These are phyloP conservation scores for Atrichornis clamosus DNA, from an alignment of 2,113 vertebrate genomes.

Conservation along the genomic window DNA sequence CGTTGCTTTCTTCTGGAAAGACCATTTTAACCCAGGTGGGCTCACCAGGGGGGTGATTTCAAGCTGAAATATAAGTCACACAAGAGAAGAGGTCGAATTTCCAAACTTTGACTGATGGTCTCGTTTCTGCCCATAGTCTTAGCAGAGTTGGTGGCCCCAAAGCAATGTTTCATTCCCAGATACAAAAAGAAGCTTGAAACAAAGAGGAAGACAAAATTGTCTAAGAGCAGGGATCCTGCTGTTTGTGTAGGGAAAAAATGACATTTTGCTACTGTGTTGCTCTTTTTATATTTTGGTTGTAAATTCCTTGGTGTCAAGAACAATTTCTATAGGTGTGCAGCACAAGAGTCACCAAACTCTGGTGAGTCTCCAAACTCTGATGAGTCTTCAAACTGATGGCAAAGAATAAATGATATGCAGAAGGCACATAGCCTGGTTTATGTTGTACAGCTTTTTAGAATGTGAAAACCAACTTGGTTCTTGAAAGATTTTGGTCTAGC, in stretches of 20 bases:
- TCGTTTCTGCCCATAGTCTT: background rate
- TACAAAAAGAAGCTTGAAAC: background rate
- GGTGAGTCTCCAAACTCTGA: background rate
- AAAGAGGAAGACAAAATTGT: background rate
- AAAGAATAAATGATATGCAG: background rate
- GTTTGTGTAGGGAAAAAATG: background rate
- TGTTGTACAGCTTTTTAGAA: background rate
- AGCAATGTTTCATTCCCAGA: background rate
- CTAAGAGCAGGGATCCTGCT: background rate
- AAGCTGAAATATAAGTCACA: background rate
- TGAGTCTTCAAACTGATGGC: background rate
- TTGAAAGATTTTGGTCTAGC: background rate
- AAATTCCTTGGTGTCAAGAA: background rate
- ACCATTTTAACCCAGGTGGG: conserved; percentile 72
- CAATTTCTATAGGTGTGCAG: background rate
- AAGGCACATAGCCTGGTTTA: background rate
- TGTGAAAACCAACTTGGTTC: background rate
- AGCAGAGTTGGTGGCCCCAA: background rate
- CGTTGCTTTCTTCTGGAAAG: conserved; percentile 62
- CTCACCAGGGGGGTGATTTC: background rate
- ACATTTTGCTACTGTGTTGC: background rate
- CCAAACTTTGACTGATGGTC: background rate
- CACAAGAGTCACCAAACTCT: background rate
- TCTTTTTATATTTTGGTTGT: background rate
- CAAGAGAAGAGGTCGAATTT: background rate